phyloP scores from a whole-genome alignment of 2,113 vertebrate species.

The Meleagris gallopavo region DNA sequence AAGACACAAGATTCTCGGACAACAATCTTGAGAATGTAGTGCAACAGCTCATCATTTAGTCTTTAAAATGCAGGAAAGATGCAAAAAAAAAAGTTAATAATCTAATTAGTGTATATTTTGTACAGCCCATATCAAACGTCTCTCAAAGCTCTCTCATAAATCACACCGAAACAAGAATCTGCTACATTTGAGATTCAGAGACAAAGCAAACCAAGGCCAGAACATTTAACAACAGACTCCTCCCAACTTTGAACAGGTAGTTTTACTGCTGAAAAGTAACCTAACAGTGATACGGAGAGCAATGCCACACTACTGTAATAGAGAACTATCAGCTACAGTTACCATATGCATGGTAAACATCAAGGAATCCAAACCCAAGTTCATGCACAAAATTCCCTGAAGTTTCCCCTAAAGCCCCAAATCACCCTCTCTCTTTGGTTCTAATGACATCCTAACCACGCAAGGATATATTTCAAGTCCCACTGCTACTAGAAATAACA shows the following conservation, averaged over 20 bases:
- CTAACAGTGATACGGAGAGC: not conserved
- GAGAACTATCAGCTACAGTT: not conserved
- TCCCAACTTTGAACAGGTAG: not conserved
- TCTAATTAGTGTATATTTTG: not conserved
- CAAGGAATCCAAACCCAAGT: not conserved
- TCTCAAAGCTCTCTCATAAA: not conserved
- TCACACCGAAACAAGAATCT: not conserved
- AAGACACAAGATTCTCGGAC: slow-evolving; percentile 97
- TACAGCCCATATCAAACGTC: not conserved
- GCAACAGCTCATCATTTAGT: slow-evolving; percentile 95
- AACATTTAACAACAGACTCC: not conserved
- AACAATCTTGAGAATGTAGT: slow-evolving; percentile 98
- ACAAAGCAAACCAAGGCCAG: not conserved
- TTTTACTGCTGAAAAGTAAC: not conserved
- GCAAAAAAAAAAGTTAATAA: not conserved
- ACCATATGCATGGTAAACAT: accelerated
- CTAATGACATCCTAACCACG: not conserved
- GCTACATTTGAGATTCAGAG: not conserved
- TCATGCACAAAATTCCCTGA: not conserved
- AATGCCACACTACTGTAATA: accelerated
- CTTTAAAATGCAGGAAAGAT: slow-evolving; percentile 78
- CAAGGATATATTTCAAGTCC: not conserved
- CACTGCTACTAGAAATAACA: not conserved
- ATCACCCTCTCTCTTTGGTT: not conserved
- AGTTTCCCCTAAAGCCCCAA: not conserved